Conservation (phyloP, 2,888 invertebrate species). For the Mermis nigrescens region DNA sequence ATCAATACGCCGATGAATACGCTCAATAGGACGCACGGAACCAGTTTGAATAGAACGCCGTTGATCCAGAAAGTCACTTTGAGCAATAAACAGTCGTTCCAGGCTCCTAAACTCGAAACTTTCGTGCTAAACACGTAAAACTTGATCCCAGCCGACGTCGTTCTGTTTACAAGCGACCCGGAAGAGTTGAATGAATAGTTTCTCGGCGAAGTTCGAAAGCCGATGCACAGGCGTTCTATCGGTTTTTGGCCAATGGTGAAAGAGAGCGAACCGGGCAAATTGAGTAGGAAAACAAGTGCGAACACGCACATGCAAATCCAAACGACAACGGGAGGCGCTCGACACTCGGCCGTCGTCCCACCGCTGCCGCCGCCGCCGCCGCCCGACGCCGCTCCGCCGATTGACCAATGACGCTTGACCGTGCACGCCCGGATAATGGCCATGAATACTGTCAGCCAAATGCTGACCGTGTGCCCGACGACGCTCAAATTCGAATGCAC, state of each 20-base stretch:
- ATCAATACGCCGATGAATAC: no score
- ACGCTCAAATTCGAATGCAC: slow-evolving; percentile 8
- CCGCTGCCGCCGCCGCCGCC: neutral
- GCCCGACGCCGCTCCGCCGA: no score
- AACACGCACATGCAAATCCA: neutral
- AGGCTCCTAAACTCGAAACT: no score
- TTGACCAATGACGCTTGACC: neutral
- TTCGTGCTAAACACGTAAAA: no score
- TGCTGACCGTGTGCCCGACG: slow-evolving; percentile 9
- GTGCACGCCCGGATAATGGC: slow-evolving; percentile 7
- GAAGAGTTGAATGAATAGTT: no score
- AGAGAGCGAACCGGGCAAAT: neutral
- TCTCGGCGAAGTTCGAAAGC: no score
- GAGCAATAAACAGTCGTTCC: no score
- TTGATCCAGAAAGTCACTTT: no score
- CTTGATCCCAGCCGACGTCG: no score
- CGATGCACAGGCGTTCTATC: neutral
- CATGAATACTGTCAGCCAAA: slow-evolving; percentile 10
- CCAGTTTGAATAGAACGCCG: no score
- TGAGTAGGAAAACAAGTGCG: neutral
- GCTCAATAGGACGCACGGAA: no score
- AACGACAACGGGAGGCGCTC: neutral
- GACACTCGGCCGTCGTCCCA: neutral
- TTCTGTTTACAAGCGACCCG: no score
- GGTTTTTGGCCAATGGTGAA: neutral